These are phyloP conservation scores for Catalaphyllia jardinei DNA, from an alignment of 64 coral and sea anemone genomes.

Conservation along the genomic window DNA sequence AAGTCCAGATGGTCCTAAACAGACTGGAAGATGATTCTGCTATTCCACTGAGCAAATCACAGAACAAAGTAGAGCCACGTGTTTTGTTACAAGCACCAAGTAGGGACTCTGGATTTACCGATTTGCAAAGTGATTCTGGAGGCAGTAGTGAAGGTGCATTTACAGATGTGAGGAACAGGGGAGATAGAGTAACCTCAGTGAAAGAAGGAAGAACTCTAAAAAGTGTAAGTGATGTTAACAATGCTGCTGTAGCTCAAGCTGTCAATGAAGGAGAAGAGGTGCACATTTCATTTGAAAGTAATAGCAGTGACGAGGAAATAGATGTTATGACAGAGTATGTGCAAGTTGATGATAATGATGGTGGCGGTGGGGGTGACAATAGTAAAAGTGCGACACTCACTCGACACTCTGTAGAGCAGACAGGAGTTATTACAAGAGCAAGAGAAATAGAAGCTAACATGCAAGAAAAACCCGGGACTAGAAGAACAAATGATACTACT, in stretches of 20 bases:
- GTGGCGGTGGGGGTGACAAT: background rate
- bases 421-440: background rate
- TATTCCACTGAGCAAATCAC: background rate
- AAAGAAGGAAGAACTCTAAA: background rate
- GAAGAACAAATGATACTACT: background rate
- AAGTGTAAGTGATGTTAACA: background rate
- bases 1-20: constrained; percentile 23
- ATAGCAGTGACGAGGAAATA: constrained; percentile 9
- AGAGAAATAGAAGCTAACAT: background rate
- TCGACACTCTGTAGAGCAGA: background rate
- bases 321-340: constrained; percentile 7
- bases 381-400: background rate
- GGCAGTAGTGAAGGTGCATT: background rate
- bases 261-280: background rate
- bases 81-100: background rate
- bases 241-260: background rate
- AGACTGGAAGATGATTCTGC: constrained; percentile 16
- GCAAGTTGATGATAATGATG: background rate
- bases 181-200: background rate
- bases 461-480: background rate
- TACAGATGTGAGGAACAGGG: background rate
- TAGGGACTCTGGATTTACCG: constrained; percentile 12
- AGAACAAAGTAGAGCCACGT: background rate
- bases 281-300: constrained; percentile 4
- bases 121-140: background rate